These are phyloP conservation scores for Scelioninae gen. 1 DNA, from an alignment of 2,888 invertebrate species.

Conservation along the genomic window DNA sequence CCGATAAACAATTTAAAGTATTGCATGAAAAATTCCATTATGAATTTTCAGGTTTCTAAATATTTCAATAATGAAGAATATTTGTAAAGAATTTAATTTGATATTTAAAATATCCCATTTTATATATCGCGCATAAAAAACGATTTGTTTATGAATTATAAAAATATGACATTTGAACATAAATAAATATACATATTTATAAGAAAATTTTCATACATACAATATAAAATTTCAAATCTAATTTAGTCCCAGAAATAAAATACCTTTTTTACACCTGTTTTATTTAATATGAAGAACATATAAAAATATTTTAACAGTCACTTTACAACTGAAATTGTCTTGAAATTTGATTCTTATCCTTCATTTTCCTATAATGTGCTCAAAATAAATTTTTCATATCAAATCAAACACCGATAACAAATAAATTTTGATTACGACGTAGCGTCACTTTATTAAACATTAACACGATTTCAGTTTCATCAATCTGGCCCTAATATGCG, in stretches of 20 bases:
- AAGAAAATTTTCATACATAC: not conserved
- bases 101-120: not conserved
- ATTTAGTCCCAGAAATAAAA: not conserved
- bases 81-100: constrained; percentile 1
- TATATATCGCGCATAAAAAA: not conserved
- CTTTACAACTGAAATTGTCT: not conserved
- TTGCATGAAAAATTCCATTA: not conserved
- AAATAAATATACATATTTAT: not conserved
- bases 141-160: no score
- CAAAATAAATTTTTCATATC: constrained; percentile 18
- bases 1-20: no score
- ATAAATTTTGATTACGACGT: constrained; percentile 20
- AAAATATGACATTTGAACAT: not conserved
- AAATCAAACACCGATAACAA: constrained; percentile 17
- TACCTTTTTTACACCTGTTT: not conserved
- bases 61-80: constrained; percentile 1
- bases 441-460: constrained; percentile 5
- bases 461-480: constrained; percentile 14
- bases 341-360: not conserved
- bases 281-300: not conserved
- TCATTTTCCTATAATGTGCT: constrained; percentile 12
- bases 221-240: not conserved
- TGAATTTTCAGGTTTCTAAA: not conserved
- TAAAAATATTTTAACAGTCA: not conserved
- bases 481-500: constrained; percentile 27